Evolutionary conservation across 2,888 invertebrate species (phyloP).

Genomic region (Nomada fucata): DNA sequence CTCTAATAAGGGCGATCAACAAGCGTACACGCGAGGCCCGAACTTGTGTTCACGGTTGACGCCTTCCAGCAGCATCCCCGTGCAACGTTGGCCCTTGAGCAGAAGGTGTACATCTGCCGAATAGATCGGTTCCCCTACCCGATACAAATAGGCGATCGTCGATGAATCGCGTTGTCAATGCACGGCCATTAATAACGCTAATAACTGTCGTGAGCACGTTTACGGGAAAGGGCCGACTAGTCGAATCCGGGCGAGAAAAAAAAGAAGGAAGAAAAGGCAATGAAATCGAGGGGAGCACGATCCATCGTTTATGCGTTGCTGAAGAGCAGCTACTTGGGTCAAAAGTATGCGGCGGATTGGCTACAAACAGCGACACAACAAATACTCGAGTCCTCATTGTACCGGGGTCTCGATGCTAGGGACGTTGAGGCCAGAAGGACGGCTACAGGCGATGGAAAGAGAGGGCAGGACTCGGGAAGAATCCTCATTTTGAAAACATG

Average conservation of each 20-base stretch:
- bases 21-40: not conserved
- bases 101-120: conserved; percentile 66
- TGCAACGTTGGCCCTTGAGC: conserved; percentile 47
- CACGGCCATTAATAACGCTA: conserved; percentile 81
- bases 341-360: conserved; percentile 79
- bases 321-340: conserved; percentile 65
- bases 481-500: conserved; percentile 83
- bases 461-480: conserved; percentile 39
- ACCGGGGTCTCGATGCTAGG: conserved; percentile 16
- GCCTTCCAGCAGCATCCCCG: conserved; percentile 38
- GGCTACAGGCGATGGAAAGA: not conserved
- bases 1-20: not conserved
- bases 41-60: conserved; percentile 41
- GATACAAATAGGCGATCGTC: conserved; percentile 64
- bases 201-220: conserved; percentile 78
- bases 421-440: conserved; percentile 35
- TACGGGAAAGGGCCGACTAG: conserved; percentile 68
- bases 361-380: conserved; percentile 81
- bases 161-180: conserved; percentile 76
- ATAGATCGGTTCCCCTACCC: conserved; percentile 58
- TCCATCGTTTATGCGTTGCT: conserved; percentile 12
- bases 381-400: conserved; percentile 79
- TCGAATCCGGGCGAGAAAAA: conserved; percentile 23
- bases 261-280: conserved; percentile 32
- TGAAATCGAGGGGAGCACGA: conserved; percentile 45